These are phyloP conservation scores for Troides aeacus DNA, from an alignment of 2,888 invertebrate species.

Conservation along the genomic window DNA sequence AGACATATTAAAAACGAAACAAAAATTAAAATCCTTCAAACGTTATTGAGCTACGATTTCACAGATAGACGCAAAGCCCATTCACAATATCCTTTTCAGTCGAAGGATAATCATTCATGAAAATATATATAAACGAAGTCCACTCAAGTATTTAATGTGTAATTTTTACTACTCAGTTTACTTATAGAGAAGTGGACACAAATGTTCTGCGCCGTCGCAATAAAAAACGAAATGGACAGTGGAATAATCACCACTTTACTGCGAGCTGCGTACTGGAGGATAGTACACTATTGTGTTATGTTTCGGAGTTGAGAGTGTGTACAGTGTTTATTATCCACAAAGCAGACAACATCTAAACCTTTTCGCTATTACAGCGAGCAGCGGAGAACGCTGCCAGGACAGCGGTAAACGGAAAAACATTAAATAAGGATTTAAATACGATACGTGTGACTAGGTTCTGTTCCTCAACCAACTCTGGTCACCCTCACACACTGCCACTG, in stretches of 20 bases:
- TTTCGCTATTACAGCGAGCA: conserved; percentile 18
- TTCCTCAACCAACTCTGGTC: no score
- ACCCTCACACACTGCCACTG: conserved; percentile 10
- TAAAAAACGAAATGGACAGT: conserved; percentile 4
- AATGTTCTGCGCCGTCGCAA: conserved; percentile 1
- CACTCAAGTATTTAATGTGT: no score
- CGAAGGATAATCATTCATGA: no score
- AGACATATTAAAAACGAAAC: no score
- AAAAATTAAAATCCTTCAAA: no score
- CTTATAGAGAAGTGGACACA: no score
- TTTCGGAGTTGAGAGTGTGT: conserved; percentile 21
- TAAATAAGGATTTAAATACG: conserved; percentile 30
- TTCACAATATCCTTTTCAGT: no score
- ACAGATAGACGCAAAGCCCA: no score
- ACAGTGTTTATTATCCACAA: conserved; percentile 22
- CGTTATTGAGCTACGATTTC: no score
- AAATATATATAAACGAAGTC: no score
- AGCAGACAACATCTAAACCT: conserved; percentile 24
- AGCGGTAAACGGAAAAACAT: conserved; percentile 14
- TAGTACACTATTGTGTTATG: conserved; percentile 23
- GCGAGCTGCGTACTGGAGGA: conserved; percentile 11
- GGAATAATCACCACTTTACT: conserved; percentile 6
- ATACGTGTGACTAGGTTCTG: conserved; percentile 19
- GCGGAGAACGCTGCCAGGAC: neutral
- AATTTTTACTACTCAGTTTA: no score